Evolutionary conservation across 2,888 invertebrate species (phyloP).

Genomic region (Hydrotaea diabolus): DNA sequence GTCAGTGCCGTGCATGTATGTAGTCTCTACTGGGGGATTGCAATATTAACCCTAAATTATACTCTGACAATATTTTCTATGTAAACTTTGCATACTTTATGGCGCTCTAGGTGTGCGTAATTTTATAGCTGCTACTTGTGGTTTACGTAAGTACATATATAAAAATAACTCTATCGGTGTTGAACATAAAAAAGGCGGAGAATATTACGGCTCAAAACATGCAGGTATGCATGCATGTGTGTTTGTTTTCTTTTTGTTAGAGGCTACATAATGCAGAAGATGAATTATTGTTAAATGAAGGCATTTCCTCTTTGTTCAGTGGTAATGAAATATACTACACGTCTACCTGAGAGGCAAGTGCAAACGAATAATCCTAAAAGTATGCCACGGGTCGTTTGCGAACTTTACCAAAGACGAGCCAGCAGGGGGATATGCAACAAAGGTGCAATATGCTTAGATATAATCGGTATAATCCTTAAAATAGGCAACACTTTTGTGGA

Average conservation of each 20-base stretch:
- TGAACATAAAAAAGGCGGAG: not conserved
- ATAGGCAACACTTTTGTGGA: too few species aligned
- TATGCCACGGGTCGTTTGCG: not conserved
- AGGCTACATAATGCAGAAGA: not conserved
- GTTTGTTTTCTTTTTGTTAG: not conserved
- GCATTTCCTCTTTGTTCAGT: not conserved
- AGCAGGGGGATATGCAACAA: not conserved
- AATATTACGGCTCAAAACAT: not conserved
- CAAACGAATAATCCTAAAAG: not conserved
- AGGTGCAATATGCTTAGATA: not conserved
- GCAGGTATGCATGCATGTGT: not conserved
- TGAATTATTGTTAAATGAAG: not conserved
- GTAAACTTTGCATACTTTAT: conserved; percentile 43
- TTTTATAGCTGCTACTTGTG: conserved; percentile 6
- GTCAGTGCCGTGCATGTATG: not conserved
- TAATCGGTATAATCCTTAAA: not conserved
- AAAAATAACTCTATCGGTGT: not conserved
- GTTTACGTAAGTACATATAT: not conserved
- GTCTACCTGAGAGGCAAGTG: too few species aligned
- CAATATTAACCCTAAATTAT: conserved; percentile 29
- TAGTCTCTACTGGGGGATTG: not conserved
- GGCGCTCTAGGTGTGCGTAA: conserved; percentile 12
- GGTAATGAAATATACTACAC: not conserved
- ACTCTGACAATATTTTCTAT: conserved; percentile 15
- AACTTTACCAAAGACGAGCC: not conserved